Evolutionary conservation across 2,113 vertebrate species (phyloP), one percentile per base, ranked within the genome.

Genomic region (Myodes glareolus): DNA sequence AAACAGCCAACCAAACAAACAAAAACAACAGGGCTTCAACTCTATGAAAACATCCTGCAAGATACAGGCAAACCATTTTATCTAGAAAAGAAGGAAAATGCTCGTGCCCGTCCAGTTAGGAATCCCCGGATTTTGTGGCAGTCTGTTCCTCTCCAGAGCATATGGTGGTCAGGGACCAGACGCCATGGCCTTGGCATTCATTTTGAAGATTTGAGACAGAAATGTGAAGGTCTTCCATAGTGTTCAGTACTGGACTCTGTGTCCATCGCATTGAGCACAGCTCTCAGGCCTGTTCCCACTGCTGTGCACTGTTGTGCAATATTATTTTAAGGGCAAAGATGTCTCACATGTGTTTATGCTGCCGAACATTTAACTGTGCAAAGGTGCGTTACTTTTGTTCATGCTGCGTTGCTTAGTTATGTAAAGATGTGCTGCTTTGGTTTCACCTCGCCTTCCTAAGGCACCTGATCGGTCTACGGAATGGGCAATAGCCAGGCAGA

Each of bases 161-260:
- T 65, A 45, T 90, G 68, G 47, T 86, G 90, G 91, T 72, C 50
- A 23, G 8, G 9, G 25, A 8, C 29, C 75, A 55, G 65, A 72
- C 90, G 29, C 90, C 58, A 50, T 14, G 50, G 39, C 42, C 50
- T 6, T 50, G 25, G n/a, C 36, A 39, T 84, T 63, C 47, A 72
- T 89, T 91, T 73, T 61, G 55, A 94, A 80, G 73, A 73, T 63
- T 45, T 70, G 82, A 58, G 61, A 94, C 45, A 70, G 96, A 77
- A 85, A 61, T 76, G 47, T 47, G 31, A 47, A 13, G 12, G 21
- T 85, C 72, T 90, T 19, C 36, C 36, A 50, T 25, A 68, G 42
- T 17, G 31, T 21, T 77, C 47, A 70, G n/a, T 68, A 42, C 12
- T 85, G 86, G 55, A 95, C 23, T 80, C 39, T 42, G 70, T 65